Evolutionary conservation across 1,140 invertebrate genomes (phyloP), one percentile per base, ranked within the genome.

Genomic region (Meloidogyne floridensis): DNA sequence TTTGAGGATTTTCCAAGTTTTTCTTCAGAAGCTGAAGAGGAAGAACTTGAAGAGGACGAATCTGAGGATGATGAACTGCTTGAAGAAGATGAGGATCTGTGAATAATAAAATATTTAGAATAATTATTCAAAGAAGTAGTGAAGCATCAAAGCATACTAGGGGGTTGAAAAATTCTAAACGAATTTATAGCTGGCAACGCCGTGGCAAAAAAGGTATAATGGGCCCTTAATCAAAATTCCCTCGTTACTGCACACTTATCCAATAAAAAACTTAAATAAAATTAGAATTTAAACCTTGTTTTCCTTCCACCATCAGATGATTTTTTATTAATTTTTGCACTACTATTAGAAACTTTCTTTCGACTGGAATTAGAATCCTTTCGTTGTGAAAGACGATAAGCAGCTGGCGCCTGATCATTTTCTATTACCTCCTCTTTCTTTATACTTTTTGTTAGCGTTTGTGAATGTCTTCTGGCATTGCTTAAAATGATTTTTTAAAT

Each of bases 351-450:
- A 65, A 2, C 5, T 18, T 65, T 15, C 10, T 7, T 65, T 18
- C 59, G 15, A n/a, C n/a, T 6, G 7, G 3, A n/a, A 18, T 8
- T 18, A n/a, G n/a, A 65, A 65, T 6, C 5, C 4, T n/a, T 65
- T 65, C 59, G 59, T 11, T 32, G 53, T 54, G 47, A 4, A 56
- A 77, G 69, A 2, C 75, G 75, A 77, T 77, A 77, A 2, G 75
- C 75, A 47, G 75, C 75, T 15, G 75, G 75, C 15, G 75, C 75
- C 2, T 54, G 15, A 43, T 77, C 75, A 7, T 77, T 69, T 8
- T 77, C 47, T 7, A 32, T 32, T 32, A 51, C 75, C 7, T 8
- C 75, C 13, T 1, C 11, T 5, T 9, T 11, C 7, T 42, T 75
- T 75, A 53, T 75, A 59, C 4, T 59, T 65, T 65, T 65, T 6